Conservation (phyloP, 1,140 invertebrate species). For the Saxidomus purpurata region DNA sequence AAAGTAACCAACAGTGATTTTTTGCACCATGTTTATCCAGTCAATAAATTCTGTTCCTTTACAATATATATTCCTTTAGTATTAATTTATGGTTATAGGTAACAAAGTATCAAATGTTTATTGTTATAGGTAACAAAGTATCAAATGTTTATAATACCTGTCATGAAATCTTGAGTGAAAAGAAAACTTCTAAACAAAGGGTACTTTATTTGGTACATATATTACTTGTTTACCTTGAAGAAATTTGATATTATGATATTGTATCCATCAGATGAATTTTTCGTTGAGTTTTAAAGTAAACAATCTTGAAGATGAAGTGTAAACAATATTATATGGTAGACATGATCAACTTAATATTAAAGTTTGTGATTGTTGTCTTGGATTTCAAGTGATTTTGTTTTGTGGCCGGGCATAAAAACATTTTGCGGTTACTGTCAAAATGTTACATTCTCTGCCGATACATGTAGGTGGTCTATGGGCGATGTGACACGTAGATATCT, state of each 20-base stretch:
- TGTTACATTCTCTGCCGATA: background rate
- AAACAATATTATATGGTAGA: slow-evolving; percentile 24
- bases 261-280: background rate
- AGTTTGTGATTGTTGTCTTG: background rate
- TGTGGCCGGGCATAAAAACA: no score
- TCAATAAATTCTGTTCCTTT: no score
- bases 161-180: no score
- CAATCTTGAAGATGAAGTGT: slow-evolving; percentile 28
- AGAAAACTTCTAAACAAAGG: background rate
- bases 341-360: slow-evolving; percentile 15
- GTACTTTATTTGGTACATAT: background rate
- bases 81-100: no score
- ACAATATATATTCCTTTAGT: no score
- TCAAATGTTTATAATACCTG: no score
- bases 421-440: no score
- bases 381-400: background rate
- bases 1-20: no score
- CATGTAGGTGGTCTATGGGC: background rate
- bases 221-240: background rate
- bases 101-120: no score
- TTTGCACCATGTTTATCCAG: no score
- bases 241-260: slow-evolving; percentile 7
- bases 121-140: no score
- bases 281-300: slow-evolving; percentile 2
- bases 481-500: no score